phyloP scores from a whole-genome alignment of 30 jellyfish, hydroid and myxozoan species.

The Phacellophora camtschatica region DNA sequence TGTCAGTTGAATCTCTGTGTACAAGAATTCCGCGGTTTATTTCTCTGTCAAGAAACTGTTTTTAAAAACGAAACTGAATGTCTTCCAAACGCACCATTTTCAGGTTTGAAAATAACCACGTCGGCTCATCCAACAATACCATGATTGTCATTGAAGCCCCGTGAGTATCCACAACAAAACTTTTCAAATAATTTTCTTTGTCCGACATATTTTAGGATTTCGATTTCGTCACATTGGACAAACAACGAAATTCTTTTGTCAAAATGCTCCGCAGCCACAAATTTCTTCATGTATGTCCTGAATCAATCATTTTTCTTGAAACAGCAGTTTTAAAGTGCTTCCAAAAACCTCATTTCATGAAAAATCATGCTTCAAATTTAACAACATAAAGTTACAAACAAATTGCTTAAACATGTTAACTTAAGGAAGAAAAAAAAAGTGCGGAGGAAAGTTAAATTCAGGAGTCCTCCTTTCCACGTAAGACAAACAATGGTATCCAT shows the following conservation, averaged over 20 bases:
- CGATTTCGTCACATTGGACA: slow-evolving; percentile 65
- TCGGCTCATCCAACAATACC: neutral
- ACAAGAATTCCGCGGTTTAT: too few relatives aligned
- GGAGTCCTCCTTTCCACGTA: too few relatives aligned
- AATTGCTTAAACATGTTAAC: too few relatives aligned
- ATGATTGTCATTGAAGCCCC: neutral
- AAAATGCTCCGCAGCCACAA: slow-evolving; percentile 26
- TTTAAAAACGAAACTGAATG: neutral
- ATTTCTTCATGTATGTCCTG: too few relatives aligned
- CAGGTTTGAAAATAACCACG: neutral
- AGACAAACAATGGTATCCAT: neutral
- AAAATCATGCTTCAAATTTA: too few relatives aligned
- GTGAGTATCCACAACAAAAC: slow-evolving; percentile 56
- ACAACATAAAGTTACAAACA: too few relatives aligned
- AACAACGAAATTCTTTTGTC: slow-evolving; percentile 17
- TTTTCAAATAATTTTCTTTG: too few relatives aligned
- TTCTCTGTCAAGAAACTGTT: too few relatives aligned
- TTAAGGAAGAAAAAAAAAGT: neutral
- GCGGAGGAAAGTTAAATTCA: neutral
- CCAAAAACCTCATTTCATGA: neutral
- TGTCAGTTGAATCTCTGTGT: neutral
- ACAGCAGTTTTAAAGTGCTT: neutral
- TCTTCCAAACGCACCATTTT: neutral
- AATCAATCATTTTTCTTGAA: too few relatives aligned
- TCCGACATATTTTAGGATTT: too few relatives aligned